Percentiles rank a stretch among this genome's conserved stretches.
phyloP scores from a whole-genome alignment of 2,113 vertebrate genomes.

The Peromyscus leucopus region DNA sequence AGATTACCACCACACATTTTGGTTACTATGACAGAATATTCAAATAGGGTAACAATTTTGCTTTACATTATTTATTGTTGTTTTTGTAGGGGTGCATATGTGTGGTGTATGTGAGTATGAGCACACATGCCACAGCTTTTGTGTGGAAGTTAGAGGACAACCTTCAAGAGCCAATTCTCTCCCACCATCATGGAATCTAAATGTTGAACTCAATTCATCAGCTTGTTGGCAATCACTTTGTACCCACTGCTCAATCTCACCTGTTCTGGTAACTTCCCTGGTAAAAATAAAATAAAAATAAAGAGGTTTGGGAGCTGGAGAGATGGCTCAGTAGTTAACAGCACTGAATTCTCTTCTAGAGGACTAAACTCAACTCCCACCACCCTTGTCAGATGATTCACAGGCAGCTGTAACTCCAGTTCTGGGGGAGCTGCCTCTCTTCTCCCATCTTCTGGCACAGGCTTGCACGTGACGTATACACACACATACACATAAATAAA shows the following conservation, averaged over 20 bases:
- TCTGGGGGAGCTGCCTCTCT: neutral
- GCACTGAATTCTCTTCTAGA: neutral
- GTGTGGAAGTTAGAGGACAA: neutral
- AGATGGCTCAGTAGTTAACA: neutral
- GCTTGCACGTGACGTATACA: neutral
- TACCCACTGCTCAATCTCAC: no score
- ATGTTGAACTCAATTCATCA: no score
- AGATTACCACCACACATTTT: no score
- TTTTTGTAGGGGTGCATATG: no score
- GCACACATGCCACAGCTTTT: neutral
- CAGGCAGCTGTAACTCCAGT: no score
- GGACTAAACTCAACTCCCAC: neutral
- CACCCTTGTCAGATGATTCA: neutral
- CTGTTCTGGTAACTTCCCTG: neutral
- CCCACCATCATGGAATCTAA: neutral
- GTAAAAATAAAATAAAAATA: neutral
- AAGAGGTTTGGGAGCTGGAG: neutral
- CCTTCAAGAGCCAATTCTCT: neutral
- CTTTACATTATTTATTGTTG: neutral
- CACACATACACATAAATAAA: neutral
- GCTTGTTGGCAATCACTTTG: neutral
- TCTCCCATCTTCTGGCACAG: no score
- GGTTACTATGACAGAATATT: neutral
- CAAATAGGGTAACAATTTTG: neutral
- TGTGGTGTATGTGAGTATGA: neutral